Conservation (phyloP, 2,888 invertebrate species). For the Pimpla rufipes region DNA sequence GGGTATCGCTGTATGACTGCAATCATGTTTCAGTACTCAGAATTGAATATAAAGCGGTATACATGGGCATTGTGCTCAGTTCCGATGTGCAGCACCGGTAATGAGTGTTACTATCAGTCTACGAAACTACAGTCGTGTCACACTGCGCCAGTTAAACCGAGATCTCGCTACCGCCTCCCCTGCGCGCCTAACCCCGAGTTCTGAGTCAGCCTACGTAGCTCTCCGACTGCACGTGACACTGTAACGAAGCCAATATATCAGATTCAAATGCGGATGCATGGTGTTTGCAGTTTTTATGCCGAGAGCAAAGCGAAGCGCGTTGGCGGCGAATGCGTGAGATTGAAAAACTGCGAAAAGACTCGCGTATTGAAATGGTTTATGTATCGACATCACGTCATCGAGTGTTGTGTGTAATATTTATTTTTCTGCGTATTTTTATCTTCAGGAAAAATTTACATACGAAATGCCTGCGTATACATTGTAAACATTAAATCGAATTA, state of each 20-base stretch:
- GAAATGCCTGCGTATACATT: too few species aligned
- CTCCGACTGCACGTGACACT: not conserved
- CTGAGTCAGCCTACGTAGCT: not conserved
- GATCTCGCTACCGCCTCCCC: not conserved
- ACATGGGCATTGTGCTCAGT: slow-evolving; percentile 2
- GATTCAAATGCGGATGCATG: slow-evolving; percentile 5
- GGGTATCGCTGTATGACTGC: not conserved
- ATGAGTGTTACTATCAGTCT: slow-evolving; percentile 52
- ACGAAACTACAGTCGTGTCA: slow-evolving; percentile 41
- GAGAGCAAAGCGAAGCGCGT: not conserved
- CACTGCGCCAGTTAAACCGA: slow-evolving; percentile 35
- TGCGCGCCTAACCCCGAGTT: not conserved
- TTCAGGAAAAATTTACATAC: not conserved
- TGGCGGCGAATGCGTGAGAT: not conserved
- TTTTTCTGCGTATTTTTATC: not conserved
- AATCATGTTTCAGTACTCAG: slow-evolving; percentile 45
- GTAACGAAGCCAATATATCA: slow-evolving; percentile 29
- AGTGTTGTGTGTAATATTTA: not conserved
- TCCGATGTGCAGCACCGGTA: slow-evolving; percentile 46
- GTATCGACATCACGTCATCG: not conserved
- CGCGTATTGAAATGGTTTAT: not conserved
- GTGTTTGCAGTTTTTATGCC: slow-evolving; percentile 4
- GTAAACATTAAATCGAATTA: too few species aligned
- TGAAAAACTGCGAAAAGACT: slow-evolving; percentile 7
- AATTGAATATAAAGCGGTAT: slow-evolving; percentile 30